A percentile compares a stretch with the other conserved stretches of the same genome.
phyloP scores from a whole-genome alignment of 1,140 invertebrate genomes.

The Scaptomyza graminum region DNA sequence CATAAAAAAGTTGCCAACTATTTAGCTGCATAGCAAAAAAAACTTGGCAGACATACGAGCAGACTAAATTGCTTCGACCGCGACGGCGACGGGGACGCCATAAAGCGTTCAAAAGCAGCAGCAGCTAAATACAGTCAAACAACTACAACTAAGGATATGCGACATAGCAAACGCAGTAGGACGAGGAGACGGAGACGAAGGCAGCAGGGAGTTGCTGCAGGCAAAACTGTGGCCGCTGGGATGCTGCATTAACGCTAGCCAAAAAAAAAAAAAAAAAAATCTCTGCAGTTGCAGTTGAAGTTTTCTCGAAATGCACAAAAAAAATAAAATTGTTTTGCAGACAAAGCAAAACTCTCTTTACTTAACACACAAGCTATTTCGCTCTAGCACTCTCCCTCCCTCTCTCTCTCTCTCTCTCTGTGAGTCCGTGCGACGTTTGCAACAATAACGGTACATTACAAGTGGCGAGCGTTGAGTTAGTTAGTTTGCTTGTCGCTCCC shows the following conservation, averaged over 20 bases:
- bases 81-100: conserved; percentile 36
- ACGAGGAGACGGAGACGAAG: no score
- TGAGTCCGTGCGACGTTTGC: conserved; percentile 34
- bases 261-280: conserved; percentile 47
- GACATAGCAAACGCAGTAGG: conserved; percentile 1
- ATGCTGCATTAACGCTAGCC: conserved; percentile 69
- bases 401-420: neutral
- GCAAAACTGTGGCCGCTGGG: conserved; percentile 26
- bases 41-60: conserved; percentile 77
- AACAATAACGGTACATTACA: conserved; percentile 74
- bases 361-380: neutral
- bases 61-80: conserved; percentile 69
- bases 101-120: conserved; percentile 69
- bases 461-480: conserved; percentile 73
- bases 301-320: conserved; percentile 35
- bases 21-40: conserved; percentile 61
- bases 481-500: conserved; percentile 58
- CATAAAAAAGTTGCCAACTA: conserved; percentile 74
- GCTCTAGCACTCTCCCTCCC: neutral
- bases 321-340: conserved; percentile 62
- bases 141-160: conserved; percentile 25
- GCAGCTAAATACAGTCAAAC: conserved; percentile 2
- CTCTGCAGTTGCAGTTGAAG: conserved; percentile 72
- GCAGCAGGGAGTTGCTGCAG: neutral
- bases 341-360: conserved; percentile 58